Base-by-base conservation (phyloP, 1,140 invertebrate genomes). In the Ganaspis sp. region DNA sequence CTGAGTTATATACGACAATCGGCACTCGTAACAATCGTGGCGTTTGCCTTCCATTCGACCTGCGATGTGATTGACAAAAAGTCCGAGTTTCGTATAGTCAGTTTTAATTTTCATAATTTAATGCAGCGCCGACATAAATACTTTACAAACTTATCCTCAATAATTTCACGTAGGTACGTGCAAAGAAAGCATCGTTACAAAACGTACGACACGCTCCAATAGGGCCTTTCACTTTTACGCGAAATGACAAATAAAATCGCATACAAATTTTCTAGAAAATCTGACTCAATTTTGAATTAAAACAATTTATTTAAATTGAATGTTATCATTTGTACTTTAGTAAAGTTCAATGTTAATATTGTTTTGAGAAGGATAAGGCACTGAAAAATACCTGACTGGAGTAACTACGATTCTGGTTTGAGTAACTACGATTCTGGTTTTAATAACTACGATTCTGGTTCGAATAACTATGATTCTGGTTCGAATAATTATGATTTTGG, bases 151-250 rank as follows among this genome's bases (percentile, higher is more conserved):
- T 64, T 64, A 64, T 29, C 77, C 76, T 78, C 76, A 73, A 70
- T 58, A 74, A 74, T 75, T 80, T 82, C 80, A 78, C 81, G 76
- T 81, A 84, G 78, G 77, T 83, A 85, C 82, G 84, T 83, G 82
- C 81, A 83, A 64, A 64, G 58, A 64, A 64, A 64, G 58, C 58
- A 29, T 64, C 8, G 58, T 64, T 64, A 34, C 70, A 19, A 75
- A 58, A 70, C 49, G n/a, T 23, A 70, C 58, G 34, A 64, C 58
- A 12, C 29, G 11, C 42, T 9, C 26, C 23, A 21, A 69, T 64
- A 34, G 15, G 54, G 12, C 49, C 45, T 73, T 29, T 72, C 71
- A 78, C 80, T 75, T 80, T 81, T 82, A 79, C 81, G 76, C 76
- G 75, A 81, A 78, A 76, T 81, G 81, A 73, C 15, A 26, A 21